Evolutionary conservation across 1,140 invertebrate species (phyloP).

Genomic region (Pteromalus puparum): DNA sequence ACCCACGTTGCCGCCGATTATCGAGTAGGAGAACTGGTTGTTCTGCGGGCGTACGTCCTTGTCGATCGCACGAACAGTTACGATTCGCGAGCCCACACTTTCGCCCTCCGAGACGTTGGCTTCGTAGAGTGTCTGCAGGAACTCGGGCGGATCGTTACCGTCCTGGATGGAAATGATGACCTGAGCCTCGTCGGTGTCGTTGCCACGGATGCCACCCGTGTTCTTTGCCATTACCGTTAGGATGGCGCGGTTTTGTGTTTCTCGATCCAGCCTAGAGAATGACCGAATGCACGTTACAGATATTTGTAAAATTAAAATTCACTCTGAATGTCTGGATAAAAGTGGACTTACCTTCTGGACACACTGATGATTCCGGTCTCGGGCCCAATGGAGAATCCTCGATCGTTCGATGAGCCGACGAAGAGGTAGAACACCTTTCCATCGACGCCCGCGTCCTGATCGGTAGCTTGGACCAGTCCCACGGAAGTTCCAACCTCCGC

Average conservation of each 20-base stretch:
- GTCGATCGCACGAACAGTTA: conserved; percentile 90
- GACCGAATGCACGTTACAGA: neutral
- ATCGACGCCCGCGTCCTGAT: conserved; percentile 94
- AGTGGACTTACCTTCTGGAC: conserved; percentile 74
- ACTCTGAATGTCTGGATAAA: neutral
- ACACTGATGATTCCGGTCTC: conserved; percentile 90
- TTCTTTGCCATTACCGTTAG: conserved; percentile 97
- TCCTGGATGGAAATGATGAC: conserved; percentile 95
- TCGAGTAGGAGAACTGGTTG: conserved; percentile 94
- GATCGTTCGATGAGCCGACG: conserved; percentile 94
- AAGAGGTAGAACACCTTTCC: conserved; percentile 94
- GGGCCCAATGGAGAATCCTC: conserved; percentile 91
- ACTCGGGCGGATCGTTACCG: conserved; percentile 96
- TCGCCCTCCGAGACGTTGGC: conserved; percentile 87
- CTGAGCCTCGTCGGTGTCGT: conserved; percentile 96
- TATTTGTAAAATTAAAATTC: neutral
- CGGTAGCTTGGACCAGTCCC: conserved; percentile 91
- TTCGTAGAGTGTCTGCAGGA: conserved; percentile 85
- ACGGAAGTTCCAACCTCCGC: conserved; percentile 90
- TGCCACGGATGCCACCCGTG: conserved; percentile 91
- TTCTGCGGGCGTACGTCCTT: conserved; percentile 94
- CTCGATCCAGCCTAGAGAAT: conserved; percentile 83
- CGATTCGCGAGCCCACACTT: conserved; percentile 82
- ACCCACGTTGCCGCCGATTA: conserved; percentile 88
- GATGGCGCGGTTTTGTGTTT: conserved; percentile 92